Evolutionary conservation across 2,888 invertebrate species (phyloP).

Genomic region (Atrina japonica): DNA sequence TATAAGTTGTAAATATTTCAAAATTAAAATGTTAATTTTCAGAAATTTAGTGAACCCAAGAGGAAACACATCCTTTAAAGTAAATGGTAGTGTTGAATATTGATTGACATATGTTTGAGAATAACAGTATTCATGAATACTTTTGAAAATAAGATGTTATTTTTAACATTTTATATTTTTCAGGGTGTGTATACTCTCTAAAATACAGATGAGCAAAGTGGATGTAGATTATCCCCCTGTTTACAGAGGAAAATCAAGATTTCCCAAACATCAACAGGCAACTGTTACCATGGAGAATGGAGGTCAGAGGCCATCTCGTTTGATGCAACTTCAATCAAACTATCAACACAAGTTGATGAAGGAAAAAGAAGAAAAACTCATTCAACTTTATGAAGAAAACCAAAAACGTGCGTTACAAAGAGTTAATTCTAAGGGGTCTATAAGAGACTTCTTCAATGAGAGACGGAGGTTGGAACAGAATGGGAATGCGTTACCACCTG

Average conservation of each 20-base stretch:
- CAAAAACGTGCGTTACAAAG: slow-evolving; percentile 59
- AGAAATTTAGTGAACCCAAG: no score
- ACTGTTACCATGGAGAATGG: slow-evolving; percentile 6
- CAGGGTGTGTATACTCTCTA: slow-evolving; percentile 3
- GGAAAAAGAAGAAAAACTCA: slow-evolving; percentile 73
- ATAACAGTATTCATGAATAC: no score
- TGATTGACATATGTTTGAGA: no score
- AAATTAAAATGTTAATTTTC: no score
- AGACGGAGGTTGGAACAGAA: slow-evolving; percentile 52
- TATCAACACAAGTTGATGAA: slow-evolving; percentile 69
- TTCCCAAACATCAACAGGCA: slow-evolving; percentile 23
- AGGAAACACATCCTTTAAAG: no score
- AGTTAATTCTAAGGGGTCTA: slow-evolving; percentile 49
- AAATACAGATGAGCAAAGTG: slow-evolving; percentile 33
- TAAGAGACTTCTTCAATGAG: slow-evolving; percentile 66
- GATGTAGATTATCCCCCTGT: slow-evolving; percentile 27
- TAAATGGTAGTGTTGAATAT: no score
- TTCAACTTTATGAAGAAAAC: slow-evolving; percentile 66
- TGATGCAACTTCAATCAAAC: slow-evolving; percentile 68
- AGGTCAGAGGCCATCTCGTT: slow-evolving; percentile 59
- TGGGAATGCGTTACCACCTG: slow-evolving; percentile 54
- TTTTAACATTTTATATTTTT: not conserved
- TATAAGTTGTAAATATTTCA: no score
- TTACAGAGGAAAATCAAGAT: slow-evolving; percentile 32
- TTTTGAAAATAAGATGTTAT: no score